Base-by-base conservation (phyloP, 2,113 vertebrate species). In the Terrapene triunguis region DNA sequence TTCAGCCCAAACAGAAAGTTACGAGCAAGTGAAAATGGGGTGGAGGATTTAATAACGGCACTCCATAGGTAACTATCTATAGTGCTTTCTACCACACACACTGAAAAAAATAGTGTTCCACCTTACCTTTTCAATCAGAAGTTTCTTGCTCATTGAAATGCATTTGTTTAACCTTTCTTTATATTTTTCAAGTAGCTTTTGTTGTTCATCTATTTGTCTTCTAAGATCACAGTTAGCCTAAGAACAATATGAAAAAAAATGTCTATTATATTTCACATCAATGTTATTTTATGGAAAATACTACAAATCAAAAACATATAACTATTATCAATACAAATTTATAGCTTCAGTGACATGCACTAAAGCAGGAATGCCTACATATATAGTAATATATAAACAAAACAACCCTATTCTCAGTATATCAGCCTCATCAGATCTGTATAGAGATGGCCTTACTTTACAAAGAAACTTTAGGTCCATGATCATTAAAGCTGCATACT, bases 141-240 rank as follows among this genome's bases (percentile, higher is more conserved):
- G 98, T 96, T 99, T 99, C 98, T 99, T 99, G 98, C 99, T 99
- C 99, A 99, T 99, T 90, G 99, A 99, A 98, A 99, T 99, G 97
- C 99, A 99, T 98, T 99, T 99, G 98, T 99, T 99, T 98, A 99
- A 99, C 92, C 99, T 99, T 98, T 99, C 99, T 98, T 99, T 99
- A 93, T 99, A 99, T 98, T 99, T 99, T 99, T 99, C 99, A 99
- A 99, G 99, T 99, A 99, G 98, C 98, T 99, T 99, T 98, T 99
- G 99, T 98, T 99, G 99, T 98, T 99, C 99, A 91, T 99, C 99
- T 99, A 99, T 99, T 98, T 99, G 99, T 98, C 99, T 98, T 98
- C 99, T 99, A 98, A 99, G 99, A 99, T 99, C 99, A 99, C 99
- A 99, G 98, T 99, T 99, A 98, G 99, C 99, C 99, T 99, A 93